Evolutionary conservation across 1,140 invertebrate species (phyloP), one percentile per base, ranked within the genome.

Genomic region (Hycleus cichorii): DNA sequence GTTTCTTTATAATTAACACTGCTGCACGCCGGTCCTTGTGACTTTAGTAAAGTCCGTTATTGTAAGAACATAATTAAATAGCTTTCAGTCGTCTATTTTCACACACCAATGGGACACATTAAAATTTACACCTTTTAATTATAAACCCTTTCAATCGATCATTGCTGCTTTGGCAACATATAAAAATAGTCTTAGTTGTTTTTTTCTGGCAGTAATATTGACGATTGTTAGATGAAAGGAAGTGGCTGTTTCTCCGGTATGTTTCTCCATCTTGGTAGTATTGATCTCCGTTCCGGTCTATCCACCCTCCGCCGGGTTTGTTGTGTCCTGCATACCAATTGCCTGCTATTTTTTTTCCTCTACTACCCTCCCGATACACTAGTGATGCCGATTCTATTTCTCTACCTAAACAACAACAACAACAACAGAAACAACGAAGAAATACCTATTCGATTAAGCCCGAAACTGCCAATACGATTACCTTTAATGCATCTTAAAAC

Each of bases 271-370:
- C 65, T 67, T 65, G 63, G 59, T 50, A 49, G 65, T 67, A 67
- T 67, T 67, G 65, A 67, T 67, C 65, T 60, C 57, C 11, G 56
- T 67, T 67, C 65, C 65, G 65, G 65, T 67, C 60, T 65, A 66
- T 64, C 59, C 60, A 56, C 62, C 59, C 48, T 58, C 58, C 65
- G 57, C 49, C 57, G 40, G 60, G 43, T 62, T 51, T 51, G 65
- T 66, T 64, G 63, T 64, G 63, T 58, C 55, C 67, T 70, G 69
- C 69, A 70, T 70, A 70, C 69, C 69, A 70, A 70, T 70, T 69
- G 69, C 69, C 67, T 66, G 64, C 64, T 67, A 66, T 69, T 70
- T 70, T 70, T 69, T 67, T 62, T 56, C 18, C 18, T 18, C 45
- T 27, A 32, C 58, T 68, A 66, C 65, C 62, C 58, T 56, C 55